phyloP scores from a whole-genome alignment of 2,888 invertebrate genomes.

The Caenorhabditis auriculariae region DNA sequence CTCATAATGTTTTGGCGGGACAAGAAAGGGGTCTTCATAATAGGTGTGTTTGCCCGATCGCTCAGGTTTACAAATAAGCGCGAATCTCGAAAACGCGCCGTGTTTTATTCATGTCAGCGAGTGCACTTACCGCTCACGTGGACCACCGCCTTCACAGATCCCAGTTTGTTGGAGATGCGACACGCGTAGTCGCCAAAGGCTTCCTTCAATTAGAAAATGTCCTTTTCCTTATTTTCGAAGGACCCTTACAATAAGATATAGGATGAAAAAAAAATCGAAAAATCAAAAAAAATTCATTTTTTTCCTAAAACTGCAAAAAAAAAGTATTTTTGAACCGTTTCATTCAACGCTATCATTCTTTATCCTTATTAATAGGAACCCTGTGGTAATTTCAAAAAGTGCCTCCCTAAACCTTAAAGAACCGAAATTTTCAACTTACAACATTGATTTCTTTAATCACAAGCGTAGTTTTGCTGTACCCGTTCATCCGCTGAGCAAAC shows the following conservation, averaged over 20 bases:
- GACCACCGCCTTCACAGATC: conserved; percentile 30
- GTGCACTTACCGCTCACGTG: conserved; percentile 36
- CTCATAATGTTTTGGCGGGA: conserved; percentile 23
- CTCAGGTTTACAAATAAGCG: conserved; percentile 5
- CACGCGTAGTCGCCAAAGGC: conserved; percentile 47
- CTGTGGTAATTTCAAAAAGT: no score
- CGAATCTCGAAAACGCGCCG: not conserved
- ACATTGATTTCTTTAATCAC: conserved; percentile 24
- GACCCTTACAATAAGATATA: not conserved
- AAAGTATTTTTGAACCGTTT: no score
- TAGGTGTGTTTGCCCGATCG: conserved; percentile 4
- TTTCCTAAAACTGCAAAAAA: no score
- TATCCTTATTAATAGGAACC: no score
- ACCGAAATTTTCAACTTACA: no score
- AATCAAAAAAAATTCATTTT: no score
- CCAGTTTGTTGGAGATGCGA: conserved; percentile 40
- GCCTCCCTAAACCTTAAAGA: no score
- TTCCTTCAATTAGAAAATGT: conserved; percentile 13
- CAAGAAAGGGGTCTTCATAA: conserved; percentile 5
- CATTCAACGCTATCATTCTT: no score
- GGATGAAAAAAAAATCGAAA: no score
- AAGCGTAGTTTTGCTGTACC: conserved; percentile 29
- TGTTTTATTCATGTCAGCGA: not conserved
- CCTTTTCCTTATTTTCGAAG: not conserved
- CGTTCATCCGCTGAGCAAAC: conserved; percentile 27